Evolutionary conservation across 2,797 vertebrate species (phyloP), one percentile per base, ranked within the genome.

Genomic region (Chloroceryle inda): DNA sequence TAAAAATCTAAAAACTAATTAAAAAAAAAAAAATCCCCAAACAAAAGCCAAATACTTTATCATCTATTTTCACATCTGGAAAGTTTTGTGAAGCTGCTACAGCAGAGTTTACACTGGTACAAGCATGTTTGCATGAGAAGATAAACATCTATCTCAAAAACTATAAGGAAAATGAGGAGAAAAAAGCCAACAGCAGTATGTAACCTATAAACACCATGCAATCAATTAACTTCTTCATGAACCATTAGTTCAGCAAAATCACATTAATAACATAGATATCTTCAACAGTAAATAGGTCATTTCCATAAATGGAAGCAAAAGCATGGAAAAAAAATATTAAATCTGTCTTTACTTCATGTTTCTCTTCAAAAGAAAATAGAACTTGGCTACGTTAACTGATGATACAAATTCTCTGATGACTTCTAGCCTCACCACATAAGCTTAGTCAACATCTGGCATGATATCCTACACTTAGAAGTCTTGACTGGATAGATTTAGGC

Each of bases 381-480:
- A 75, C 22, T 92, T 89, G 73, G 14, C 37, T 91, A 88, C 4
- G 5, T 89, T 95, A 89, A 78, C 62, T 78, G 91, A 49, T 44
- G 59, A 94, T 74, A 81, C n/a, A 21, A 94, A 95, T 94, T 91
- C 63, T 92, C 61, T 58, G 72, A 87, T 93, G 74, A 86, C 56
- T 89, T 95, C 69, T 82, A 96, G 44, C 40, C 67, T 96, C 75
- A 92, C 83, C 95, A 76, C 38, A 92, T 88, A 93, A 82, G 71
- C 61, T 96, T 96, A 96, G 80, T 96, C 94, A 98, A 97, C 93
- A 97, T 95, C 94, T 96, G 92, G 89, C 55, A 94, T 37, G 42
- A 66, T 93, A 93, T 91, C 96, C 91, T 78, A 89, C 88, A 88
- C 33, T 92, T 63, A 49, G 59, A 97, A 93, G 63, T 55, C 91